Percentiles rank a stretch among this genome's conserved stretches.
These are phyloP conservation scores for Carcharodon carcharias DNA, from an alignment of 2,797 vertebrate genomes.

Conservation along the genomic window DNA sequence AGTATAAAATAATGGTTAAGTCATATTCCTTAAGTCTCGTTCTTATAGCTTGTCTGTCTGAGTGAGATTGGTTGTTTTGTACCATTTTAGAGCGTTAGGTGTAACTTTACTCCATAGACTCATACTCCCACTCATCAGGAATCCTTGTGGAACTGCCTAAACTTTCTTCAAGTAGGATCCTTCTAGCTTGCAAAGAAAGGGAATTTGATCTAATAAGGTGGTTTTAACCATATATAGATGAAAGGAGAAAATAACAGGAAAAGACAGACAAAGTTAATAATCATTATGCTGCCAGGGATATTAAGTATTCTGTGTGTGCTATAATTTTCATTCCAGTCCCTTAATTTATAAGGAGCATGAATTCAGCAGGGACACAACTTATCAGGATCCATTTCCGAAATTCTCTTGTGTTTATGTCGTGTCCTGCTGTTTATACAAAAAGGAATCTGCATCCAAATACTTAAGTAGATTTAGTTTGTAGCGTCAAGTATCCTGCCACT, in stretches of 20 bases:
- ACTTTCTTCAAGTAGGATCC: neutral
- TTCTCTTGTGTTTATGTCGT: neutral
- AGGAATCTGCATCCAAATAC: neutral
- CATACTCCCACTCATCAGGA: neutral
- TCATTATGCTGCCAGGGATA: neutral
- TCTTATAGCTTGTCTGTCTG: neutral
- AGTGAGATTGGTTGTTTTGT: neutral
- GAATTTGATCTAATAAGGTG: neutral
- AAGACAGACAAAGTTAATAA: neutral
- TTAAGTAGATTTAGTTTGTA: neutral
- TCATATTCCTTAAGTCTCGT: neutral
- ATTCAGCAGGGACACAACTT: neutral
- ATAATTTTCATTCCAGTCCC: neutral
- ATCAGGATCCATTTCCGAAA: neutral
- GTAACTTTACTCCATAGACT: neutral
- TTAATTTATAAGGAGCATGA: neutral
- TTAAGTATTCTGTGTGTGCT: neutral
- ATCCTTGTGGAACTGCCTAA: neutral
- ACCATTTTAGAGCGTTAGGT: neutral
- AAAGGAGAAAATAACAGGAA: neutral
- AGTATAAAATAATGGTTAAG: neutral
- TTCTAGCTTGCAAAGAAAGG: neutral
- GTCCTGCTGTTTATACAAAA: constrained; percentile 7
- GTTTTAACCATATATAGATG: neutral
- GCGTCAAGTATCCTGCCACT: neutral